phyloP scores from a whole-genome alignment of 2,113 vertebrate genomes.

The Silurus glanis region DNA sequence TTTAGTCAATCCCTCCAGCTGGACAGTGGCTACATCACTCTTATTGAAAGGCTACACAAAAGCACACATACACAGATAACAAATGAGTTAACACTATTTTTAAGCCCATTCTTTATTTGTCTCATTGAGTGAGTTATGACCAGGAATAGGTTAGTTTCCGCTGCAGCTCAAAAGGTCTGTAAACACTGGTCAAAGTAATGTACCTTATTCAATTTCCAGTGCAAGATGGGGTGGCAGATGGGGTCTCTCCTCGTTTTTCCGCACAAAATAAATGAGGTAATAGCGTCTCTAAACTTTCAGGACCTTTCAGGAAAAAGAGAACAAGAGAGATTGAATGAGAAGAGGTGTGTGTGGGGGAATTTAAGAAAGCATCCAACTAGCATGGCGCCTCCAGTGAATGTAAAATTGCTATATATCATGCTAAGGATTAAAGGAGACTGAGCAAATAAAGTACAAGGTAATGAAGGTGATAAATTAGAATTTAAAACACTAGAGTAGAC shows the following conservation, averaged over 20 bases:
- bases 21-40: slow-evolving; percentile 47
- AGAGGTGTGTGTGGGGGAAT: slow-evolving; percentile 17
- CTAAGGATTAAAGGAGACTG: not conserved
- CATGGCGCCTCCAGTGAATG: slow-evolving; percentile 23
- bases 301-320: slow-evolving; percentile 60
- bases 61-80: slow-evolving; percentile 23
- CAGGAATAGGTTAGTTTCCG: slow-evolving; percentile 63
- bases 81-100: slow-evolving; percentile 57
- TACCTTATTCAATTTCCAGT: slow-evolving; percentile 45
- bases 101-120: slow-evolving; percentile 51
- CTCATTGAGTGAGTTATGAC: slow-evolving; percentile 69
- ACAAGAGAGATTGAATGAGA: slow-evolving; percentile 10
- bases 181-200: slow-evolving; percentile 59
- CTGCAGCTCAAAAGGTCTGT: slow-evolving; percentile 64
- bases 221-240: slow-evolving; percentile 2
- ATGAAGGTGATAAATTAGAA: slow-evolving; percentile 19
- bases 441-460: slow-evolving; percentile 14
- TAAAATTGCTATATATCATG: not conserved
- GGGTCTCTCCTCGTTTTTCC: slow-evolving; percentile 24
- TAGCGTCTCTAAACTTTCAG: slow-evolving; percentile 76
- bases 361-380: slow-evolving; percentile 12
- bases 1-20: slow-evolving; percentile 59
- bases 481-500: slow-evolving; percentile 17
- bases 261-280: slow-evolving; percentile 69
- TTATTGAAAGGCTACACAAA: slow-evolving; percentile 30